A percentile compares a stretch with the other conserved stretches of the same genome.
Conservation (phyloP, 2,888 invertebrate species). For the Biston betularia region DNA sequence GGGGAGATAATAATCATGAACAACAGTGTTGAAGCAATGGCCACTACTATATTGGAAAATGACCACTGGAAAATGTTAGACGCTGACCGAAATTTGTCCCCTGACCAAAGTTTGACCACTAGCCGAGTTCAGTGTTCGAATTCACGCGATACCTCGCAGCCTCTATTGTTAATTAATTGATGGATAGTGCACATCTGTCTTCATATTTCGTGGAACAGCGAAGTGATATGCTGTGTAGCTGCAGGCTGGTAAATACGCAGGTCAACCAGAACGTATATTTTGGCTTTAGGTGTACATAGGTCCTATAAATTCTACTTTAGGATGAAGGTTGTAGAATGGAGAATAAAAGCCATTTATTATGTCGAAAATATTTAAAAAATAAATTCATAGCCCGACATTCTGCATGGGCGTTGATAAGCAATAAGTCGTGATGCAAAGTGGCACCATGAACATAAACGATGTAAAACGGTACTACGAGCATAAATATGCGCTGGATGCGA, state of each 20-base stretch:
- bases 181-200: slow-evolving; percentile 32
- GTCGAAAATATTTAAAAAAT: too few relatives aligned
- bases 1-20: too few relatives aligned
- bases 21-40: too few relatives aligned
- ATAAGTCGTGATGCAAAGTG: too few relatives aligned
- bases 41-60: too few relatives aligned
- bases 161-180: slow-evolving; percentile 31
- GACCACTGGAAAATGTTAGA: too few relatives aligned
- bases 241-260: neutral
- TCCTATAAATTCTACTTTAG: neutral
- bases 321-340: neutral
- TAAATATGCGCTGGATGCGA: too few relatives aligned
- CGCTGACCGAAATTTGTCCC: too few relatives aligned
- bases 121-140: slow-evolving; percentile 3
- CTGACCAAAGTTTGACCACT: neutral
- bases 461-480: too few relatives aligned
- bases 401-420: too few relatives aligned
- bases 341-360: neutral
- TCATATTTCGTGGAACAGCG: slow-evolving; percentile 13
- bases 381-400: too few relatives aligned
- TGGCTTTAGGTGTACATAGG: neutral
- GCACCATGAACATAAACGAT: too few relatives aligned
- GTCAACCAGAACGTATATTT: slow-evolving; percentile 1
- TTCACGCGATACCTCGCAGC: neutral
- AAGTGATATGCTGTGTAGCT: slow-evolving; percentile 12